A percentile compares a stretch with the other conserved stretches of the same genome.
phyloP scores from a whole-genome alignment of 2,113 vertebrate genomes.

The Apistogramma diplotaenia region DNA sequence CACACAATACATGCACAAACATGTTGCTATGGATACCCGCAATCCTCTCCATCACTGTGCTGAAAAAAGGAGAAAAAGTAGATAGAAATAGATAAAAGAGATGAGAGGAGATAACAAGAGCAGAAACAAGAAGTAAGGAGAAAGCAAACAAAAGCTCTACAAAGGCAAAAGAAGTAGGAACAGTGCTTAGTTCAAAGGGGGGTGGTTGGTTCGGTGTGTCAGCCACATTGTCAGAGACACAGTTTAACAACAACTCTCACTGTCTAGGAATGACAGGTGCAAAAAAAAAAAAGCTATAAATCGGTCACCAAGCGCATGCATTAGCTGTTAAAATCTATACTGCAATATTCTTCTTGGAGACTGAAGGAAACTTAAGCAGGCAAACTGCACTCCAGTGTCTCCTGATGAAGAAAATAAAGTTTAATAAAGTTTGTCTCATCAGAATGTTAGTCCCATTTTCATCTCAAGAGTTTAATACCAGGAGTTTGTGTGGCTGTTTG shows the following conservation, averaged over 20 bases:
- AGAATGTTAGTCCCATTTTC: not conserved
- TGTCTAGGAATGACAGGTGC: conserved; percentile 47
- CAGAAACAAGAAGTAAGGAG: conserved; percentile 22
- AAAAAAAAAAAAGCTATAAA: not conserved
- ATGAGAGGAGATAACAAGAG: conserved; percentile 52
- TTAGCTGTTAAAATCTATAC: conserved; percentile 5
- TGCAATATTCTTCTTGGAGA: not conserved
- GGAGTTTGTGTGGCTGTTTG: not conserved
- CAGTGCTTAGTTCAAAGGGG: conserved; percentile 41
- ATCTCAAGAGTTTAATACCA: not conserved
- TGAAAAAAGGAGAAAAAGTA: conserved; percentile 40
- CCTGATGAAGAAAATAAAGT: not conserved
- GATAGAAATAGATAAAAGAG: conserved; percentile 67
- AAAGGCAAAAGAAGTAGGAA: conserved; percentile 44
- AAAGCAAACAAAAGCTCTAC: conserved; percentile 57
- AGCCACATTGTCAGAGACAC: conserved; percentile 33
- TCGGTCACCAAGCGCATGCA: not conserved
- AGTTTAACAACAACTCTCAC: conserved; percentile 42
- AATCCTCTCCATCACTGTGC: conserved; percentile 51
- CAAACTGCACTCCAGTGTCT: not conserved
- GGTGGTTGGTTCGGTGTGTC: conserved; percentile 13
- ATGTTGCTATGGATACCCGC: conserved; percentile 80
- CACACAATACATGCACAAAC: conserved; percentile 36
- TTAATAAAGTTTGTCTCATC: not conserved
- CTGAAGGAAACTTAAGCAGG: not conserved